phyloP scores from a whole-genome alignment of 2,888 invertebrate species.

The Watsonalla cultraria region DNA sequence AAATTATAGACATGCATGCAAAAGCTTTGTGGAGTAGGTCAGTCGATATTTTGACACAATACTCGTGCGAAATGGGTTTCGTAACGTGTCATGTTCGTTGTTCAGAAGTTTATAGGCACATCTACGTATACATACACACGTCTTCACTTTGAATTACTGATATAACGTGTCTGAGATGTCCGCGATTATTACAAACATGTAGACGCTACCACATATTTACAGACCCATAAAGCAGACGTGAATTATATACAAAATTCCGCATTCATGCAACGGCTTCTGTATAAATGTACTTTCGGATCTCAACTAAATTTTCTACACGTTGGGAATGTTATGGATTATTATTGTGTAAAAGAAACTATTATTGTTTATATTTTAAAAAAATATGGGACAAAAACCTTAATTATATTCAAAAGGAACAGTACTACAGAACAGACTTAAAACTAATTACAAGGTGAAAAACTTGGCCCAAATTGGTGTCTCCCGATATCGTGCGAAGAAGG shows the following conservation, averaged over 20 bases:
- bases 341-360: too few species aligned
- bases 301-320: not conserved
- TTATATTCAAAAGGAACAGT: too few species aligned
- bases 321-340: too few species aligned
- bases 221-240: not conserved
- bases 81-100: not conserved
- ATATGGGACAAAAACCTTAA: too few species aligned
- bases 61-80: not conserved
- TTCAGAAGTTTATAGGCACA: not conserved
- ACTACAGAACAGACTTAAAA: too few species aligned
- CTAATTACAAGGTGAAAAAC: too few species aligned
- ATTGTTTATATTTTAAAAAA: too few species aligned
- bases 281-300: conserved; percentile 1
- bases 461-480: too few species aligned
- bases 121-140: not conserved
- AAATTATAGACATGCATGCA: not conserved
- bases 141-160: not conserved
- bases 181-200: not conserved
- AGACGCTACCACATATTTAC: conserved; percentile 1
- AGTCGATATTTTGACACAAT: not conserved
- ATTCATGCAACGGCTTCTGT: conserved; percentile 1
- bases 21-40: not conserved
- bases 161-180: not conserved
- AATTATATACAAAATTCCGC: not conserved
- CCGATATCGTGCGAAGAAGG: too few species aligned